Conservation (phyloP, 2,113 vertebrate genomes). For the Pongo pygmaeus region DNA sequence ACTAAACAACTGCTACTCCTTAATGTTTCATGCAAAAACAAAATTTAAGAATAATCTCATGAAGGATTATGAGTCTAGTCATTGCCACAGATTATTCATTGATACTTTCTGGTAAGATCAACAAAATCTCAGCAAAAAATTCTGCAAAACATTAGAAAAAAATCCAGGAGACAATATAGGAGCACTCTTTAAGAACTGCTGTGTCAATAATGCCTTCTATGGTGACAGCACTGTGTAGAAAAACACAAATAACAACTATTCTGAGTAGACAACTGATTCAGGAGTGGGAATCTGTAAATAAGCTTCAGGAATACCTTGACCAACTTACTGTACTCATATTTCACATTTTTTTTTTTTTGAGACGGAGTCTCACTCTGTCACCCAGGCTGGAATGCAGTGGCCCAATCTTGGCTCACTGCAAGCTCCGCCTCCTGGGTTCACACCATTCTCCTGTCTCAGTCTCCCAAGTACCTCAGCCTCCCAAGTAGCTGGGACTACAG, state of each 20-base stretch:
- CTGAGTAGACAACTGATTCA: background rate
- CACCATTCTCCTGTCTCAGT: too few species aligned
- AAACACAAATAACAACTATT: background rate
- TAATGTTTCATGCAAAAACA: background rate
- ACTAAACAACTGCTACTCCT: background rate
- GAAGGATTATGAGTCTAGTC: background rate
- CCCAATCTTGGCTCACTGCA: too few species aligned
- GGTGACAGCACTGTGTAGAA: background rate
- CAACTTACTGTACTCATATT: background rate
- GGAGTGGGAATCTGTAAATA: background rate
- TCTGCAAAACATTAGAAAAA: background rate
- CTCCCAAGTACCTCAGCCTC: too few species aligned
- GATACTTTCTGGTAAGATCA: background rate
- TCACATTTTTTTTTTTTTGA: background rate
- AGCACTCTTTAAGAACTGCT: background rate
- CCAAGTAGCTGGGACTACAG: too few species aligned
- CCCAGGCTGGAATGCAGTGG: too few species aligned
- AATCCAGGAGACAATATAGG: background rate
- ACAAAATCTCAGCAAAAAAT: background rate
- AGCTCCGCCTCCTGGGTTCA: too few species aligned
- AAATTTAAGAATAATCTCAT: background rate
- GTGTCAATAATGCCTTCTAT: fast-evolving
- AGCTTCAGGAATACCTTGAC: background rate
- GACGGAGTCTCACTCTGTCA: too few species aligned
- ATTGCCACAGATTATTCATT: background rate